Evolutionary conservation across 2,797 vertebrate species (phyloP), one percentile per base, ranked within the genome.

Genomic region (Gymnoscopelus braueri): DNA sequence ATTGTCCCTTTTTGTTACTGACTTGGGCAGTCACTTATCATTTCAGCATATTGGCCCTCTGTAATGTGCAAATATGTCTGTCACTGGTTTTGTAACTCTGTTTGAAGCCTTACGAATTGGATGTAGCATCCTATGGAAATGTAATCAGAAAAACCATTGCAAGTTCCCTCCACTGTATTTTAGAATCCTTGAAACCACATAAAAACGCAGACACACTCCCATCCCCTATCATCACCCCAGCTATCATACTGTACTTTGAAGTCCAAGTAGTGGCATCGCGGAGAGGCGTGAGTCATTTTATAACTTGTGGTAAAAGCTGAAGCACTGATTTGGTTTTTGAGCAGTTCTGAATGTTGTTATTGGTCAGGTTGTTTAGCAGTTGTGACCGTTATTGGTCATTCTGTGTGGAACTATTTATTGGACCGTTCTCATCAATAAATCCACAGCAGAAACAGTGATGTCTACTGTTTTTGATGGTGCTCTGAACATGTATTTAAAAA

Each of bases 321-420:
- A 90, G 92, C 92, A 93, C 92, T 88, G 93, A 91, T 77, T 77
- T 44, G 51, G 65, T 70, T 72, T 67, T 75, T 13, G 66, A 79
- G 71, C 74, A 71, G 83, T 82, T 85, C 72, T 77, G 78, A 83
- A 83, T 47, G 78, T 65, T 55, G 71, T 79, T 84, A 57, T 44
- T 44, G 39, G 39, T 44, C 39, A 44, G 39, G 39, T 44, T 9
- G 39, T 44, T 44, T 7, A 9, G 7, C 39, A 10, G 39, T 44
- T 44, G 39, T 29, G 39, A 44, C 61, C 73, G 58, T 12, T 73
- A 63, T 70, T 78, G 68, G 68, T 87, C 67, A 70, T 1, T 64
- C 85, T 87, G 68, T 79, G 82, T 85, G 79, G 84, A 86, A 75
- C 77, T 93, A 95, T 95, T 94, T 94, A 94, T 94, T 93, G 89